Percentiles rank a stretch among this genome's conserved stretches.
Conservation (phyloP, 1,140 invertebrate species). For the Dicyema japonicum region DNA sequence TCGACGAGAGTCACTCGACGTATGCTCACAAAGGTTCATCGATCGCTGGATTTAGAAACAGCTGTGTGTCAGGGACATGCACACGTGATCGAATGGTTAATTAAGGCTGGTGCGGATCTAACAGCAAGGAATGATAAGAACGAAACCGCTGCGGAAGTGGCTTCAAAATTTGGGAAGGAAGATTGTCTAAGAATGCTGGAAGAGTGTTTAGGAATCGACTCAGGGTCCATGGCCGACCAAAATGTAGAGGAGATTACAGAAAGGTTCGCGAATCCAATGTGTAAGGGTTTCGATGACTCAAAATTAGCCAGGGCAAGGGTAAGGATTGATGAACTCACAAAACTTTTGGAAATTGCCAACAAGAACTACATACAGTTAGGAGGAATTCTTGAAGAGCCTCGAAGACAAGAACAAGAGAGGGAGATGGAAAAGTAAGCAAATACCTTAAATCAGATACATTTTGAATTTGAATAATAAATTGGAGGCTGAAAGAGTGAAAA, state of each 20-base stretch:
- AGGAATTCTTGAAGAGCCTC: too few relatives aligned
- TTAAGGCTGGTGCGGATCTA: slow-evolving; percentile 18
- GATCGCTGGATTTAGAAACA: slow-evolving; percentile 4
- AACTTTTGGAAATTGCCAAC: slow-evolving; percentile 14
- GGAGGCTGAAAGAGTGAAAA: slow-evolving; percentile 15
- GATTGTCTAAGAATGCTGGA: slow-evolving; percentile 16
- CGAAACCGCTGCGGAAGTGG: slow-evolving; percentile 15
- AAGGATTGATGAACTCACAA: slow-evolving; percentile 14
- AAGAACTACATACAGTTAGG: slow-evolving; percentile 19
- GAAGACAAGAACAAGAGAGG: too few relatives aligned
- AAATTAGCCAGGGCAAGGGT: slow-evolving; percentile 12
- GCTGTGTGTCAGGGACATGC: slow-evolving; percentile 19
- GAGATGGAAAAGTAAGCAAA: slow-evolving; percentile 1
- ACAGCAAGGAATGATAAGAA: slow-evolving; percentile 13
- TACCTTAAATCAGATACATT: slow-evolving; percentile 15
- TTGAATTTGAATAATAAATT: slow-evolving; percentile 14
- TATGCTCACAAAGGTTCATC: slow-evolving; percentile 16
- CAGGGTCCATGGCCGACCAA: slow-evolving; percentile 4
- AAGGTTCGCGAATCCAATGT: too few relatives aligned
- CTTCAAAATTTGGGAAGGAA: slow-evolving; percentile 14
- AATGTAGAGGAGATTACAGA: slow-evolving; percentile 6
- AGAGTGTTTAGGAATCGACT: slow-evolving; percentile 5
- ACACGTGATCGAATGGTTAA: slow-evolving; percentile 16
- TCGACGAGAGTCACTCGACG: slow-evolving; percentile 17
- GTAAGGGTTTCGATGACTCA: slow-evolving; percentile 3